Conservation (phyloP, 2,888 invertebrate genomes). For the Meteorus colon region DNA sequence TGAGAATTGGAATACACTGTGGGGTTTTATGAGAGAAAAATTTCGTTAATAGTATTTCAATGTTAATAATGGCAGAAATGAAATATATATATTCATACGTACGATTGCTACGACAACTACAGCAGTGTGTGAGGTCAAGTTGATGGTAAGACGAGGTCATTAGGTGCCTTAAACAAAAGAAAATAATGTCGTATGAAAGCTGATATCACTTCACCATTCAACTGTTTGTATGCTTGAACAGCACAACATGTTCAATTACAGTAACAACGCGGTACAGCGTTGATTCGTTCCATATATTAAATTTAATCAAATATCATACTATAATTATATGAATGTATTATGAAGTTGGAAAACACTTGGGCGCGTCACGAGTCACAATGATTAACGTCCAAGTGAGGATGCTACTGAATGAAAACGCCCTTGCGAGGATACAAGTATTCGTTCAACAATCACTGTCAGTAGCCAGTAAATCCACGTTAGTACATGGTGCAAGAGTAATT, state of each 20-base stretch:
- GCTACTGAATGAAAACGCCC: slow-evolving; percentile 28
- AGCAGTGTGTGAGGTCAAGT: background rate
- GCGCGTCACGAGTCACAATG: background rate
- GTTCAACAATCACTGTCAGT: slow-evolving; percentile 21
- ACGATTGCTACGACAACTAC: background rate
- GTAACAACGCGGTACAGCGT: background rate
- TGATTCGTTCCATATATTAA: background rate
- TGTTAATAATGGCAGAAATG: too few relatives aligned
- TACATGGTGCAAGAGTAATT: slow-evolving; percentile 19
- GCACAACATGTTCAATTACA: background rate
- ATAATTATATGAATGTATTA: background rate
- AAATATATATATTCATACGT: slow-evolving; percentile 8
- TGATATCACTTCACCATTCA: background rate
- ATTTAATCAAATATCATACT: background rate
- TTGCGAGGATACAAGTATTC: slow-evolving; percentile 11
- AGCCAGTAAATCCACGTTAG: background rate
- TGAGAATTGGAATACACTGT: too few relatives aligned
- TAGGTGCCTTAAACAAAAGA: background rate
- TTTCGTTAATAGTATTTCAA: too few relatives aligned
- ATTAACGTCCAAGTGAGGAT: background rate
- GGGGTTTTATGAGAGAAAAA: too few relatives aligned
- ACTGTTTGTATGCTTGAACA: background rate
- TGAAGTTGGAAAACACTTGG: background rate
- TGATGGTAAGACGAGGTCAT: background rate
- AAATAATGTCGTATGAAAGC: background rate